Evolutionary conservation across 2,113 vertebrate genomes (phyloP).

Genomic region (Proteles cristata): DNA sequence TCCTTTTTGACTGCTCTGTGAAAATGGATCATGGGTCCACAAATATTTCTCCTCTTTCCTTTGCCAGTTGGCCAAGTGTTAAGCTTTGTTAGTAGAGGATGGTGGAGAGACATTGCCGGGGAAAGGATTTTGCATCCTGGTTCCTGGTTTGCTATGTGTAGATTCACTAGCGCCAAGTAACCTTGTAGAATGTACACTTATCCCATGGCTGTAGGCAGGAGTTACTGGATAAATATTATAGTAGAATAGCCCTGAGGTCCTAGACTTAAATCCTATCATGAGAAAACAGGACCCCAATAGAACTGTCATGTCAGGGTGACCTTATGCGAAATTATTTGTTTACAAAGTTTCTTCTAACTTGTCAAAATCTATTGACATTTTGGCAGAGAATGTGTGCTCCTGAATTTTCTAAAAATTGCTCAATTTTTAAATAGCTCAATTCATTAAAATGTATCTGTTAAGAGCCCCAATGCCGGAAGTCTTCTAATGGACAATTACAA

Average conservation of each 20-base stretch:
- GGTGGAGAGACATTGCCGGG: neutral
- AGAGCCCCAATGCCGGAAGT: neutral
- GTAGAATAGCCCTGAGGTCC: neutral
- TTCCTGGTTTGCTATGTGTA: neutral
- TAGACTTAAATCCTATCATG: neutral
- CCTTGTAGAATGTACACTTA: neutral
- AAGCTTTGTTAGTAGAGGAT: neutral
- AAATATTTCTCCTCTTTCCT: neutral
- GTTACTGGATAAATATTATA: neutral
- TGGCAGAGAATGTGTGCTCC: neutral
- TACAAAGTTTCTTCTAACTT: conserved; percentile 25
- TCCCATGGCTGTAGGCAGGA: neutral
- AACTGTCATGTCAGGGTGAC: neutral
- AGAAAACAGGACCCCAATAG: neutral
- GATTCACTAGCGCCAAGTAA: conserved; percentile 11
- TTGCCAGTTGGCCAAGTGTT: neutral
- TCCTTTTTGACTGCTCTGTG: neutral
- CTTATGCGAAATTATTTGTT: neutral
- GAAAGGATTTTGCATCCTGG: neutral
- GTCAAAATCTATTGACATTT: neutral
- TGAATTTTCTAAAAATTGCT: neutral
- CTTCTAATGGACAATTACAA: neutral
- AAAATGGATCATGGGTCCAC: neutral
- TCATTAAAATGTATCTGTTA: neutral
- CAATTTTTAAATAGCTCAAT: neutral